phyloP scores from a whole-genome alignment of 1,140 invertebrate genomes.

The Tetramorium simillimum region DNA sequence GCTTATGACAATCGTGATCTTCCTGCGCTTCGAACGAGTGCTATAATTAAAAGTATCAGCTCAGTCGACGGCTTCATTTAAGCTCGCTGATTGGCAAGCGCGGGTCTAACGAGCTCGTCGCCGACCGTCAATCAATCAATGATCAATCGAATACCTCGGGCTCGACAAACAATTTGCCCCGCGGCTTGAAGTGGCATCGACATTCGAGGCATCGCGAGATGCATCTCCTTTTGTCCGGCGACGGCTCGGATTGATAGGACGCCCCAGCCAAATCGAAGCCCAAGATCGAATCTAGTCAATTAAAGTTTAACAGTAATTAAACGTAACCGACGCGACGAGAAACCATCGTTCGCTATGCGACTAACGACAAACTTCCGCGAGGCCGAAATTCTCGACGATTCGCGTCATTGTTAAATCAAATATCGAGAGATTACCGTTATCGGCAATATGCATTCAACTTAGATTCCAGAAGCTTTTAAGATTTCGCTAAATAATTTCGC shows the following conservation, averaged over 20 bases:
- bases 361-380: background rate
- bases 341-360: background rate
- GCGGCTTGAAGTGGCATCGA: constrained; percentile 10
- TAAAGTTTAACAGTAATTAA: constrained; percentile 72
- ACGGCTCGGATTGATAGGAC: constrained; percentile 47
- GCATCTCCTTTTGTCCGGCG: constrained; percentile 35
- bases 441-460: background rate
- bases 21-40: background rate
- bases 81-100: constrained; percentile 13
- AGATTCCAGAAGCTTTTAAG: background rate
- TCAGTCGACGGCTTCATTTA: constrained; percentile 35
- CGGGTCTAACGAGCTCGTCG: constrained; percentile 29
- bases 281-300: constrained; percentile 68
- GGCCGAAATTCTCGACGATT: constrained; percentile 3
- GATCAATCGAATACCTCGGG: constrained; percentile 12
- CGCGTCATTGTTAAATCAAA: background rate
- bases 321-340: constrained; percentile 16
- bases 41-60: constrained; percentile 49
- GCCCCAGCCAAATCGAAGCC: constrained; percentile 9
- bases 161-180: constrained; percentile 27
- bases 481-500: background rate
- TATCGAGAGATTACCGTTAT: background rate
- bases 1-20: background rate
- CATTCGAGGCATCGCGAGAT: constrained; percentile 6
- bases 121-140: constrained; percentile 54